phyloP scores from a whole-genome alignment of 2,888 invertebrate species.

The Brassicogethes aeneus region DNA sequence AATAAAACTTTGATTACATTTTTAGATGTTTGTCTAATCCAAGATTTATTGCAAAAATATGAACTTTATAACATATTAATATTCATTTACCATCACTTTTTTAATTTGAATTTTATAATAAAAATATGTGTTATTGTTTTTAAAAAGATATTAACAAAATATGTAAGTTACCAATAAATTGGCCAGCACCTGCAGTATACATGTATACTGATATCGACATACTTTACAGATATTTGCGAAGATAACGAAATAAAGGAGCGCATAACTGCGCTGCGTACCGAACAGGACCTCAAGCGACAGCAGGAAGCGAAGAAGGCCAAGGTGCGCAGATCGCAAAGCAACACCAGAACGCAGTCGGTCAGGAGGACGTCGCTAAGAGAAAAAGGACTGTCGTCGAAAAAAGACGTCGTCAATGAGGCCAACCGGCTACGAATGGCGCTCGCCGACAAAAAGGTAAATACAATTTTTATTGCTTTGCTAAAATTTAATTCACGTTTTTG shows the following conservation, averaged over 20 bases:
- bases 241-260: conserved; percentile 89
- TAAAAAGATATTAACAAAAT: no score
- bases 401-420: conserved; percentile 92
- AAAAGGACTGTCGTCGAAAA: conserved; percentile 86
- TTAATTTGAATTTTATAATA: no score
- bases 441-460: conserved; percentile 33
- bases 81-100: no score
- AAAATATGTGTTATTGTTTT: no score
- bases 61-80: no score
- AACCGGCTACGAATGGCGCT: conserved; percentile 60
- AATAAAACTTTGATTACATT: no score
- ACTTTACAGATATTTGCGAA: conserved; percentile 97
- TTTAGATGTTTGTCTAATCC: no score
- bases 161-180: no score
- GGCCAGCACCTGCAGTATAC: no score
- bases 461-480: conserved; percentile 1
- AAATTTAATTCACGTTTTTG: no score
- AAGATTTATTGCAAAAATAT: no score
- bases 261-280: conserved; percentile 78
- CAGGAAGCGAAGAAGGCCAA: conserved; percentile 50
- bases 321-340: conserved; percentile 65
- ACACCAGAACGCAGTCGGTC: conserved; percentile 83
- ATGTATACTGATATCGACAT: no score
- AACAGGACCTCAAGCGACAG: conserved; percentile 70
- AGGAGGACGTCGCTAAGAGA: conserved; percentile 88